phyloP scores from a whole-genome alignment of 2,113 vertebrate genomes.

The Cyanoliseus patagonus region DNA sequence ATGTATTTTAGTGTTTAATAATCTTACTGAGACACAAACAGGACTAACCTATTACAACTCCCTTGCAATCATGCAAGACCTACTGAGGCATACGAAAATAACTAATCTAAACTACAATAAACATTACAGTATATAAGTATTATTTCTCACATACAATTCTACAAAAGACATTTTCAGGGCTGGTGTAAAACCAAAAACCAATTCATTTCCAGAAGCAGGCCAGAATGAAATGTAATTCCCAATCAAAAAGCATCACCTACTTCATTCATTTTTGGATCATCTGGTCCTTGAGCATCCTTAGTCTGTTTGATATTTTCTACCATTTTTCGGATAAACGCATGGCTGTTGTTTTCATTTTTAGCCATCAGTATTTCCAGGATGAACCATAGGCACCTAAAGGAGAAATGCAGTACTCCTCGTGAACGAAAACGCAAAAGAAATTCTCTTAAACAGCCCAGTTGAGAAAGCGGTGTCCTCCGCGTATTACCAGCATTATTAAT shows the following conservation, averaged over 20 bases:
- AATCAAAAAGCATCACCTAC: constrained; percentile 70
- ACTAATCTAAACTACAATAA: neutral
- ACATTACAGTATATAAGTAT: neutral
- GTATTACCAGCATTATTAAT: neutral
- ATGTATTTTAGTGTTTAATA: neutral
- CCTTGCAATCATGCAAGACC: neutral
- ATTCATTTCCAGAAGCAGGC: neutral
- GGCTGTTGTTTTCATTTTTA: constrained; percentile 99
- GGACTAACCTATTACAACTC: neutral
- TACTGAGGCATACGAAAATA: neutral
- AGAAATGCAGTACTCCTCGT: neutral
- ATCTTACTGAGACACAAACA: neutral
- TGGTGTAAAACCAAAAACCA: neutral
- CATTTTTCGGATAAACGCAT: constrained; percentile 99
- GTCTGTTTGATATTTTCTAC: constrained; percentile 99
- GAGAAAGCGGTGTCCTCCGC: neutral
- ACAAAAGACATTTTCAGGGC: neutral
- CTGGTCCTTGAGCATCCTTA: constrained; percentile 93
- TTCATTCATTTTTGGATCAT: constrained; percentile 95
- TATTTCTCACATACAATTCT: neutral
- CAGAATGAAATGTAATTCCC: neutral
- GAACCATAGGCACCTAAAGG: constrained; percentile 93
- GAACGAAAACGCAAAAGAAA: neutral
- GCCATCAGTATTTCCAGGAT: constrained; percentile 98
- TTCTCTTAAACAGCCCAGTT: neutral